phyloP scores from a whole-genome alignment of 1,140 invertebrate species.

The Sitodiplosis mosellana region DNA sequence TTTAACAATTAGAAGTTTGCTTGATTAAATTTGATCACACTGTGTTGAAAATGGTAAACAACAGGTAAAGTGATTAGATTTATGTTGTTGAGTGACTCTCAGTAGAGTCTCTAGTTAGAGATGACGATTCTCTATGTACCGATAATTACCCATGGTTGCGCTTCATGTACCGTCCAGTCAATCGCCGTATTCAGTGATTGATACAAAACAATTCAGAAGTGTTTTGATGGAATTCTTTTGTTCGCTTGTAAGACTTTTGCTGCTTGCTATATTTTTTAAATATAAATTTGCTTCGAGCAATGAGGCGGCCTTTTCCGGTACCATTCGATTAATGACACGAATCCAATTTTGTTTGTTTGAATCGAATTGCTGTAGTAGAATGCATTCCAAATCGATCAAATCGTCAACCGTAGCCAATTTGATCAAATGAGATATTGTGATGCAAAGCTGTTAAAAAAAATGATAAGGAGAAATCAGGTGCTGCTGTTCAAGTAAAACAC shows the following conservation, averaged over 20 bases:
- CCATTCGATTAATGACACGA: constrained; percentile 17
- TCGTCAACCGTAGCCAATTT: constrained; percentile 10
- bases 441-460: constrained; percentile 10
- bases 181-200: background rate
- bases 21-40: no score
- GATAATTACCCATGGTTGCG: no score
- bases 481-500: no score
- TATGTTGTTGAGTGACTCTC: no score
- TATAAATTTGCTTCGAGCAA: constrained; percentile 13
- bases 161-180: no score
- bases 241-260: background rate
- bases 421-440: constrained; percentile 16
- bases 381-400: constrained; percentile 7
- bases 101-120: no score
- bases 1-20: no score
- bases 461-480: background rate
- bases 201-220: background rate
- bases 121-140: no score
- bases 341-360: constrained; percentile 15
- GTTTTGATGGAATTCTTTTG: background rate
- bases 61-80: no score
- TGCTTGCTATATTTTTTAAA: constrained; percentile 5
- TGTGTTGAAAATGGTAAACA: no score
- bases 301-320: constrained; percentile 18
- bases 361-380: constrained; percentile 10